phyloP scores from a whole-genome alignment of 2,113 vertebrate species.

The Pseudorectes ferrugineus region DNA sequence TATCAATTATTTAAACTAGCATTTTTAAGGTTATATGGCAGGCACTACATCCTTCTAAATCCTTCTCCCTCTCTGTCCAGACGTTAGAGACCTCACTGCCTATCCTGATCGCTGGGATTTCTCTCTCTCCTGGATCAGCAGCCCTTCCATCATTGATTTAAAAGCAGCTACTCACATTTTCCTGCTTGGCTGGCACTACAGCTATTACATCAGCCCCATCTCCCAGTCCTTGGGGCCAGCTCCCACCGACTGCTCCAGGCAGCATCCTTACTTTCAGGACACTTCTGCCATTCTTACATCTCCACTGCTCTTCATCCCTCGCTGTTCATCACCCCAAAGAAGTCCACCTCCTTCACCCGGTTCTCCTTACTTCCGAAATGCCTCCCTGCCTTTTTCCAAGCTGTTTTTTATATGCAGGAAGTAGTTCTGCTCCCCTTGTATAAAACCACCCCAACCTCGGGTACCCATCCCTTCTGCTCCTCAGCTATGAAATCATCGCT shows the following conservation, averaged over 20 bases:
- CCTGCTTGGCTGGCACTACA: not conserved
- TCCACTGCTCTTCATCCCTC: not conserved
- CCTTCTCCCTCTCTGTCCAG: not conserved
- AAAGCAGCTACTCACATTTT: not conserved
- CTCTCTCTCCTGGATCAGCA: not conserved
- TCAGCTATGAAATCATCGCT: not conserved
- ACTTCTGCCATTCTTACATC: not conserved
- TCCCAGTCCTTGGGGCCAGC: not conserved
- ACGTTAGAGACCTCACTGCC: not conserved
- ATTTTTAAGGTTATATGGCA: not conserved
- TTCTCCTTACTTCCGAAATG: not conserved
- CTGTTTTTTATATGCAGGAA: not conserved
- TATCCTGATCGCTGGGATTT: fast-evolving
- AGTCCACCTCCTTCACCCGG: not conserved
- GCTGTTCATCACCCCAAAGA: not conserved
- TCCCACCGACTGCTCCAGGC: not conserved
- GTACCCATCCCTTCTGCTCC: not conserved
- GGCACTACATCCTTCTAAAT: not conserved
- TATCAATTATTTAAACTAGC: not conserved
- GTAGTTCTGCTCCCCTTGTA: not conserved
- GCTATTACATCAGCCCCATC: slow-evolving; percentile 36
- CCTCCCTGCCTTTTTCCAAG: not conserved
- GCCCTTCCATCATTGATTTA: not conserved
- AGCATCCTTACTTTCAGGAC: not conserved
- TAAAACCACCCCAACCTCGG: not conserved